Evolutionary conservation across 2,797 vertebrate genomes (phyloP).

Genomic region (Clarias platycephalus): DNA sequence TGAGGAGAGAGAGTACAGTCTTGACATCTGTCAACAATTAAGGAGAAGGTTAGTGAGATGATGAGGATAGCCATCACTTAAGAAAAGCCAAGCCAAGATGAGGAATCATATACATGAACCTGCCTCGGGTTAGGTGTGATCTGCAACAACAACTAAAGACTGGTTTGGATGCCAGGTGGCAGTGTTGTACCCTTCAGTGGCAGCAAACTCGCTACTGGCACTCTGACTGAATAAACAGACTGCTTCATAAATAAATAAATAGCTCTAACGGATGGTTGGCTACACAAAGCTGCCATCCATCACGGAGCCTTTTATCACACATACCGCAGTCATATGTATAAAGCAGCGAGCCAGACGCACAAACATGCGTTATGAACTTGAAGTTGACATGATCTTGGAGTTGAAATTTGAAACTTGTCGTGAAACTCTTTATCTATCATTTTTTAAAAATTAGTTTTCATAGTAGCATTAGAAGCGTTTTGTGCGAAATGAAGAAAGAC

Average conservation of each 20-base stretch:
- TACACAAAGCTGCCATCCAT: conserved; percentile 72
- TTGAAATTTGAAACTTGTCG: not conserved
- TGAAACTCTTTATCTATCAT: not conserved
- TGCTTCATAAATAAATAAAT: conserved; percentile 70
- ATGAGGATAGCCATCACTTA: conserved; percentile 10
- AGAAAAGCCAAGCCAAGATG: conserved; percentile 24
- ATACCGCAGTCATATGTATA: conserved; percentile 61
- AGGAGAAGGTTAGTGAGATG: conserved; percentile 24
- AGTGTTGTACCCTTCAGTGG: conserved; percentile 26
- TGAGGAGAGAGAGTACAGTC: conserved; percentile 14
- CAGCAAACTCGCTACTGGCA: conserved; percentile 61
- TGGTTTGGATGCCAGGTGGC: conserved; percentile 38
- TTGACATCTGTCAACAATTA: conserved; percentile 55
- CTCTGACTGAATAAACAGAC: conserved; percentile 71
- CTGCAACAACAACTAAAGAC: conserved; percentile 13
- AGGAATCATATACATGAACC: conserved; percentile 12
- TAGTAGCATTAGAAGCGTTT: not conserved
- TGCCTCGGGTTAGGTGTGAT: conserved; percentile 2
- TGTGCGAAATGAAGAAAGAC: conserved; percentile 39
- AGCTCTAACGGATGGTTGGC: conserved; percentile 68
- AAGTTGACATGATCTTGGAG: not conserved
- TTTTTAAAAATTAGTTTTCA: conserved; percentile 19
- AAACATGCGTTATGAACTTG: conserved; percentile 60
- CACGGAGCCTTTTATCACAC: conserved; percentile 37
- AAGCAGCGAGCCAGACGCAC: conserved; percentile 75